Evolutionary conservation across 1,140 invertebrate species (phyloP).

Genomic region (Aethina tumida): DNA sequence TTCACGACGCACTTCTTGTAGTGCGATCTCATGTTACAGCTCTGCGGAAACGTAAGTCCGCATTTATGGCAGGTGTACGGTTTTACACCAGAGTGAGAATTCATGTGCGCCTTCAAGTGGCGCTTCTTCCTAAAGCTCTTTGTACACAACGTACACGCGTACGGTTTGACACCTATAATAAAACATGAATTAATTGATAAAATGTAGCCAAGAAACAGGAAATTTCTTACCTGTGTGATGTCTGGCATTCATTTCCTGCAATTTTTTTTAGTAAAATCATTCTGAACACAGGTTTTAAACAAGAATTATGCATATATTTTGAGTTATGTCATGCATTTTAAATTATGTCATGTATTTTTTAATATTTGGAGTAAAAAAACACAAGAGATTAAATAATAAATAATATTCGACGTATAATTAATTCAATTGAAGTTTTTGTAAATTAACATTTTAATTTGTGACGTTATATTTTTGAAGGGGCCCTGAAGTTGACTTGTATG

Average conservation of each 20-base stretch:
- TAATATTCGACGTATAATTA: too few relatives aligned
- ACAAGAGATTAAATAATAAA: too few relatives aligned
- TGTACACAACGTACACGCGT: constrained; percentile 72
- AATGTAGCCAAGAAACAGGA: constrained; percentile 3
- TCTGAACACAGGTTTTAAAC: too few relatives aligned
- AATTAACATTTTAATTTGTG: too few relatives aligned
- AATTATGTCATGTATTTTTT: too few relatives aligned
- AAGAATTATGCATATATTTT: too few relatives aligned
- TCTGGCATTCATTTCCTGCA: constrained; percentile 65
- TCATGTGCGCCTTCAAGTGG: constrained; percentile 74
- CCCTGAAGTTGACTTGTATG: too few relatives aligned
- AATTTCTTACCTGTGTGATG: constrained; percentile 60
- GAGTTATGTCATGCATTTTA: too few relatives aligned
- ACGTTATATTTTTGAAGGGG: too few relatives aligned
- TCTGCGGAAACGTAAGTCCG: constrained; percentile 62
- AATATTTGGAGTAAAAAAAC: too few relatives aligned
- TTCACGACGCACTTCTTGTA: constrained; percentile 54
- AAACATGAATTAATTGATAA: constrained; percentile 5
- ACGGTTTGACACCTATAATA: constrained; percentile 67
- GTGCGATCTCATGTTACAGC: constrained; percentile 70
- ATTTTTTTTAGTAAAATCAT: too few relatives aligned
- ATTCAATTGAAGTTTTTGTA: too few relatives aligned
- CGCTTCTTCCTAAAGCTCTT: constrained; percentile 83
- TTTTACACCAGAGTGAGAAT: constrained; percentile 67
- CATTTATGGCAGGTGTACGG: constrained; percentile 67